Percentiles rank a stretch among this genome's conserved stretches.
Conservation (phyloP, 2,113 vertebrate species). For the Pholis gunnellus region DNA sequence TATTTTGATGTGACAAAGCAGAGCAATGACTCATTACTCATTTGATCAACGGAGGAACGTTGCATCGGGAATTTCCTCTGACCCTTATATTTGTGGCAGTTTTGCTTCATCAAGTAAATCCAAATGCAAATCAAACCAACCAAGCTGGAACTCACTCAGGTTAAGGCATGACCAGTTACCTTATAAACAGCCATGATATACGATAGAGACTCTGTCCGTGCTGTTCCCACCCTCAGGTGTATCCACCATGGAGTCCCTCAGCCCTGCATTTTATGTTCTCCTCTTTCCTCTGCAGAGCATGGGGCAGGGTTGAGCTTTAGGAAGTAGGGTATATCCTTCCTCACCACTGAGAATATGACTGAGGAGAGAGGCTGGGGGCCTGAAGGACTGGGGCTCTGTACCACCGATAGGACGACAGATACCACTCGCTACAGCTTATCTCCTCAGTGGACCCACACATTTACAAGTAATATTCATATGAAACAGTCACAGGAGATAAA, state of each 20-base stretch:
- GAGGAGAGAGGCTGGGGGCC: conserved; percentile 57
- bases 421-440: conserved; percentile 6
- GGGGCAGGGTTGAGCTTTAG: conserved; percentile 75
- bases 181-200: conserved; percentile 19
- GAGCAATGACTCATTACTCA: conserved; percentile 15
- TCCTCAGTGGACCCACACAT: not conserved
- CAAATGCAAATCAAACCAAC: not conserved
- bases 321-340: conserved; percentile 84
- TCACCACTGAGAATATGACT: conserved; percentile 69
- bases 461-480: conserved; percentile 10
- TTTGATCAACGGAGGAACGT: not conserved
- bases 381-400: conserved; percentile 16
- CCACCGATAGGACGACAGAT: conserved; percentile 33
- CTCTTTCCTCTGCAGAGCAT: conserved; percentile 72
- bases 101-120: not conserved
- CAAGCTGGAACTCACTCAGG: not conserved
- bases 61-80: not conserved
- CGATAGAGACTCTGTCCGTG: conserved; percentile 19
- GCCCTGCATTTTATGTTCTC: conserved; percentile 67
- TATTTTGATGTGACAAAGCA: not conserved
- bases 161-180: not conserved
- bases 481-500: conserved; percentile 42
- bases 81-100: not conserved
- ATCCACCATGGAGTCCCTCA: conserved; percentile 51
- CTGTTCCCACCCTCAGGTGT: conserved; percentile 65